phyloP scores from a whole-genome alignment of 2,797 vertebrate genomes.

The Dicrostonyx torquatus region DNA sequence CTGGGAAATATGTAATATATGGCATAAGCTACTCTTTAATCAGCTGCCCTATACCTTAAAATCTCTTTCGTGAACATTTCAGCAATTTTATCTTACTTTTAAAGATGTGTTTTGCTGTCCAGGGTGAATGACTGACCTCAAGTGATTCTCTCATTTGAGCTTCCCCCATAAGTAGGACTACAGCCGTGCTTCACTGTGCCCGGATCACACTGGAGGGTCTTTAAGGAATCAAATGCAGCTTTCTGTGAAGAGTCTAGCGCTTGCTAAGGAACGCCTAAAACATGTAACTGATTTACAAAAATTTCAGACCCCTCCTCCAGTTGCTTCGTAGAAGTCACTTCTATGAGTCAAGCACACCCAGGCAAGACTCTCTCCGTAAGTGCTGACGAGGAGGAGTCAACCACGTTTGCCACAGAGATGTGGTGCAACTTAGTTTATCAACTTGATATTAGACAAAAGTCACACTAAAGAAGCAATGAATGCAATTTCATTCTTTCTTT shows the following conservation, averaged over 20 bases:
- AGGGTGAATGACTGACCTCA: background rate
- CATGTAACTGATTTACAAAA: background rate
- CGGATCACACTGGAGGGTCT: background rate
- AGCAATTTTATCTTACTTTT: background rate
- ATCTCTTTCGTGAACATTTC: background rate
- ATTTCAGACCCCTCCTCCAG: background rate
- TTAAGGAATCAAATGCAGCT: background rate
- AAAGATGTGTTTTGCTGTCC: background rate
- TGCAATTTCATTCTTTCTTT: background rate
- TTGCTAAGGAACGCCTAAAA: conserved; percentile 33
- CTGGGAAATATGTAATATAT: background rate
- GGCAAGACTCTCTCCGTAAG: background rate
- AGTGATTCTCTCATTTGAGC: background rate
- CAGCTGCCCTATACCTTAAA: background rate
- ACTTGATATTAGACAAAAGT: background rate
- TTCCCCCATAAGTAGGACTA: background rate
- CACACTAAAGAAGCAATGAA: background rate
- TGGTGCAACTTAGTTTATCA: background rate
- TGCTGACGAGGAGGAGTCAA: background rate
- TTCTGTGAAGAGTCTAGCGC: background rate
- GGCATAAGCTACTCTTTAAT: conserved; percentile 2
- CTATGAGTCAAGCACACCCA: background rate
- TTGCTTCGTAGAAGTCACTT: background rate
- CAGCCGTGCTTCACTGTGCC: background rate
- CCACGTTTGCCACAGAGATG: background rate